Evolutionary conservation across 2,113 vertebrate genomes (phyloP), one percentile per base, ranked within the genome.

Genomic region (Candoia aspera): DNA sequence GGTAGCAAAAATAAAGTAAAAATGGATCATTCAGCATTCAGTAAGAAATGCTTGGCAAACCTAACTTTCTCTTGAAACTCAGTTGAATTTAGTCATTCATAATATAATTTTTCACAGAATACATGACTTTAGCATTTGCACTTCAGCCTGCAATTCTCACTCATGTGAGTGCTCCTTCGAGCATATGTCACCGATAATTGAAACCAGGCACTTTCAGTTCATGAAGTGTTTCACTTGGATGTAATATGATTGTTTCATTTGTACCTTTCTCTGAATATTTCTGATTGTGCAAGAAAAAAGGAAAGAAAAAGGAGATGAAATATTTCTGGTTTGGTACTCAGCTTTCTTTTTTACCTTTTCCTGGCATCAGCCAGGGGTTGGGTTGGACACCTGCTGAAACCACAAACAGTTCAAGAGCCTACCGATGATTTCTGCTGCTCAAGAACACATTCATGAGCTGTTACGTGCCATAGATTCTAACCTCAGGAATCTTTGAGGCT

Each of bases 11-110:
- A 84, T 37, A 42, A 79, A 79, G 42, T 79, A 17, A 37, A 37
- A 79, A 79, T 87, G 93, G 91, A 90, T 92, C 73, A 94, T 95
- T 90, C 15, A 93, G 3, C 64, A 95, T 95, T 88, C 15, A 93
- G 2, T 79, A 90, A 83, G 62, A 24, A 92, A 37, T 93, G 60
- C 1, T 87, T 29, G 85, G 17, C 2, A 53, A 5, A 2, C 53
- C 37, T 3, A 62, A 37, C 93, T 95, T 92, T 68, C 73, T 85
- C 46, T 94, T 60, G 84, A 90, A 84, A 37, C 79, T 86, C 57
- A 89, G 42, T 57, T 29, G n/a, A 92, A 62, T 89, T 19, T 89
- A 89, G 21, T 53, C 29, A 83, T 84, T 84, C 73, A 84, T 59
- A 60, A 62, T 62, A 62, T 54, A 84, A 37, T 84, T 62, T 84